Base-by-base conservation (phyloP, 2,888 invertebrate genomes). In the Acronicta leporina region DNA sequence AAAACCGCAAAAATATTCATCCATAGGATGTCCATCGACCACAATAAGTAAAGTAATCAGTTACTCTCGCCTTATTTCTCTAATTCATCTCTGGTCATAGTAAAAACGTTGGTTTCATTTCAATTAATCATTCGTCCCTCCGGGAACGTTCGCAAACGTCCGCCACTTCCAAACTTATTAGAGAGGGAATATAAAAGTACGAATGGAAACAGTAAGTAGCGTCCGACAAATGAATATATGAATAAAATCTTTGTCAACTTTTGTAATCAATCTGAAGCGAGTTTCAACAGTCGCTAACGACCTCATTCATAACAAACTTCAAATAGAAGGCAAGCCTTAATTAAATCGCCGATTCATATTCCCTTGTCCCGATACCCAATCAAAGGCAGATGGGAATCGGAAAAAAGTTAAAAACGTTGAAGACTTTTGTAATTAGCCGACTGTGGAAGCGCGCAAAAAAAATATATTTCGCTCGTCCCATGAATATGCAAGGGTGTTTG, bases 291-390 rank as follows among this genome's bases (percentile, higher is more conserved):
- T 62, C 67, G 64, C 77, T 77, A 77, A 77, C 77, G 77, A 77
- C 58, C 74, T 71, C 68, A 72, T 73, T 74, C 74, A 77, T 75
- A 77, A 73, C 73, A 77, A 77, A 68, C 74, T 74, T 67, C 40
- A 54, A 50, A 76, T 70, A 69, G 73, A 69, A 75, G 58, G 71
- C 70, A 75, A 68, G 64, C 65, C 75, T 83, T 84, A 82, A 86
- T 87, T 82, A 85, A 86, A 84, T 84, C 81, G 73, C 66, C 78
- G 74, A 86, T 86, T 82, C 84, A 87, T 87, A 87, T 86, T 87
- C 82, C 71, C 76, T 50, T 81, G 73, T 75, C 72, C 80, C 74
- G 69, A 77, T 81, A 81, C 77, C 79, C 69, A 71, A 73, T 79
- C 79, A 81, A 68, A 78, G 73, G 77, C 72, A 77, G 75, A 75